Base-by-base conservation (phyloP, 2,888 invertebrate species). In the Sarcophaga carnaria region DNA sequence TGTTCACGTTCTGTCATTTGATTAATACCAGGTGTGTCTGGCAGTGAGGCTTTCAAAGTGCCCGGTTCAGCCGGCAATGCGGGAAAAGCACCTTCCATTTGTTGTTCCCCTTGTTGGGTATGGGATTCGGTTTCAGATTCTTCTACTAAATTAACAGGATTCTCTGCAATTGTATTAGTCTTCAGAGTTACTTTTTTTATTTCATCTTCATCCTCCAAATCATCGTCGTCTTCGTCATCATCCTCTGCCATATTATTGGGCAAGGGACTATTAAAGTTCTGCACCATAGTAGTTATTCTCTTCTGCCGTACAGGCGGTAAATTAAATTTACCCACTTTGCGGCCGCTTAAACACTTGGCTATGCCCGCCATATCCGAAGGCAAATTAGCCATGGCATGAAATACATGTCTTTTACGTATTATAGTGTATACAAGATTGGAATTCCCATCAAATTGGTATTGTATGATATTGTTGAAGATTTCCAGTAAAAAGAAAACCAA, bases 381-480 rank as follows among this genome's bases (percentile, higher is more conserved):
- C 89, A 99, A 94, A 94, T 99, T 99, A n/a, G 99, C 98, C 90
- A 99, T 94, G 88, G 97, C 96, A 94, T 99, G 99, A 94, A 99
- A 99, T 83, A 99, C 98, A 93, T 97, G 97, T n/a, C 99, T 95
- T 93, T 99, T 99, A 76, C 99, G 96, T 91, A 99, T 99, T 89
- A 99, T 99, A 1, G 99, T 99, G 94, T 99, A 99, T 47, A 99
- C 98, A 90, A 99, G 95, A 94, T 99, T 99, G 2, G 99, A 98
- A 94, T 99, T 99, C 95, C 98, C 99, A 94, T 99, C 99, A 94
- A 99, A 99, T 94, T 99, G 99, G 92, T 99, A 99, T 94, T 99
- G 99, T 90, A 99, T 99, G 90, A 99, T 99, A 93, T 99, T 99
- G 94, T 99, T 99, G 94, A 99, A 99, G 92, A 99, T 99, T 95